Evolutionary conservation across 92 coral and sea anemone genomes (phyloP).

Genomic region (Zoanthus gigantus): DNA sequence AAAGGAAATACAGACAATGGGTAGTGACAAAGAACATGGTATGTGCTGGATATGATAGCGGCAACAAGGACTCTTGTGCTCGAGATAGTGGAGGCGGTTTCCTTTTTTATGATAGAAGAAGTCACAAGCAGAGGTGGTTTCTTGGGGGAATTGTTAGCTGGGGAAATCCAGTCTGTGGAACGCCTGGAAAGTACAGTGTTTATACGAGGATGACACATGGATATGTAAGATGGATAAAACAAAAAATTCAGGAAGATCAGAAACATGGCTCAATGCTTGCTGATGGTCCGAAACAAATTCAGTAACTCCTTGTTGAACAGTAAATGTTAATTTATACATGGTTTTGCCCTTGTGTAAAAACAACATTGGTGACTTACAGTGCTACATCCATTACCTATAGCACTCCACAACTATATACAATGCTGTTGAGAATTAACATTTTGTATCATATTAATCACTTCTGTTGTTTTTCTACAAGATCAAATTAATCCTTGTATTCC

Average conservation of each 20-base stretch:
- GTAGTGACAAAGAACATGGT: conserved; percentile 95
- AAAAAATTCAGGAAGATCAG: conserved; percentile 50
- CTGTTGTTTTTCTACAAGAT: too few species aligned
- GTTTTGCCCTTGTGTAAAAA: too few species aligned
- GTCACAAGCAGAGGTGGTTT: conserved; percentile 81
- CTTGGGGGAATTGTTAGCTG: conserved; percentile 96
- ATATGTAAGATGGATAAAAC: conserved; percentile 85
- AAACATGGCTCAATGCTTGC: conserved; percentile 33
- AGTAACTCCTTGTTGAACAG: background rate
- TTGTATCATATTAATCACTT: too few species aligned
- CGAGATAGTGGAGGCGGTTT: conserved; percentile 98
- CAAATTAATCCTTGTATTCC: too few species aligned
- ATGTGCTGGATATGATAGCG: conserved; percentile 83
- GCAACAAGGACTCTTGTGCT: conserved; percentile 77
- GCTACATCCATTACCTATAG: too few species aligned
- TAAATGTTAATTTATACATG: too few species aligned
- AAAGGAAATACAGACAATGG: conserved; percentile 75
- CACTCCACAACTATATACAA: too few species aligned
- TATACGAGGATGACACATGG: conserved; percentile 79
- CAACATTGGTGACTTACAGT: too few species aligned
- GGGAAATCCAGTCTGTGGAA: conserved; percentile 91
- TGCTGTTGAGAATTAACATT: too few species aligned
- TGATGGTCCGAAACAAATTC: conserved; percentile 31
- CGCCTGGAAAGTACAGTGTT: conserved; percentile 93
- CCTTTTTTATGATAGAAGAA: conserved; percentile 71